Evolutionary conservation across 2,888 invertebrate genomes (phyloP), one percentile per base, ranked within the genome.

Genomic region (Chrysolina haemoptera): DNA sequence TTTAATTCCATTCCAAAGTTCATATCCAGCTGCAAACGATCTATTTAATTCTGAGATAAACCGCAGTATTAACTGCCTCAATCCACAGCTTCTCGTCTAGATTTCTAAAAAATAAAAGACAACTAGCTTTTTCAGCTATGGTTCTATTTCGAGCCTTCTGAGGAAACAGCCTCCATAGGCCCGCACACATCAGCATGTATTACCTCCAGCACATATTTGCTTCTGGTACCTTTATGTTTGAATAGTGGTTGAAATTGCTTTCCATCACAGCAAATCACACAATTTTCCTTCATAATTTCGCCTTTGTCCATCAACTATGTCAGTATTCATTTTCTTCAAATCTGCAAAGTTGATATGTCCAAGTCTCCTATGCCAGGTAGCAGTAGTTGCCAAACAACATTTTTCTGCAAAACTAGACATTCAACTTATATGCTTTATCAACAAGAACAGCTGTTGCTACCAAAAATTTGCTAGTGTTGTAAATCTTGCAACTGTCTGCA

Each of bases 21-120:
- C 62, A 62, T n/a, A 10, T 35, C 35, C 35, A 62, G 62, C n/a
- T 9, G 22, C 62, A 35, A 62, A 16, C n/a, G 62, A 62, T 62
- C 62, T 12, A 40, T 62, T 62, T n/a, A n/a, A n/a, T n/a, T 62
- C 62, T 62, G 27, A 81, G 48, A 68, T 83, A 83, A 6, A 79
- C 78, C 10, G 81, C 82, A 9, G 82, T 82, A 65, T 79, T 50
- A 53, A 79, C 74, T 6, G 84, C 86, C 75, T 86, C 85, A 20
- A 84, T 85, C 86, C 85, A 84, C 62, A 81, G 76, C 11, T 70
- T 75, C 53, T 75, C 71, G 27, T 27, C 43, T 5, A 71, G 64
- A 6, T 62, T 43, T 16, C 79, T 79, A 72, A 82, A 80, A 71
- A 80, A 80, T 14, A 84, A 66, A 40, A 83, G 53, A 68, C 82